Conservation (phyloP, 2,113 vertebrate genomes). For the Clupea harengus region DNA sequence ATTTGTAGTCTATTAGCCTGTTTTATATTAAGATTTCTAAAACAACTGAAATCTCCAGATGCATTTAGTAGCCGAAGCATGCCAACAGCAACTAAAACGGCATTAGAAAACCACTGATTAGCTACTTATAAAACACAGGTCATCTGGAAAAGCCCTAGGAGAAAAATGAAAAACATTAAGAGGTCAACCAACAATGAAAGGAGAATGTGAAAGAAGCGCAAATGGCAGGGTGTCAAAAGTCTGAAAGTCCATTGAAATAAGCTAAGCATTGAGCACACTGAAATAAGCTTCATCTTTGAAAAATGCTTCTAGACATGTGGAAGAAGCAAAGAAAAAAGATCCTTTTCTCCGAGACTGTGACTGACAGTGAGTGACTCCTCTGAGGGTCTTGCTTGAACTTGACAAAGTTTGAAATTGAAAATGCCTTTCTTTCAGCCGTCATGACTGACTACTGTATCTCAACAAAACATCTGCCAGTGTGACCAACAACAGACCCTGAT, state of each 20-base stretch:
- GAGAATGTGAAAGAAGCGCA: background rate
- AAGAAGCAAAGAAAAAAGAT: background rate
- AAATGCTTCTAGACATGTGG: background rate
- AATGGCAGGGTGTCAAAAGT: background rate
- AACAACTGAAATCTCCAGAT: background rate
- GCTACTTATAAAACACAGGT: background rate
- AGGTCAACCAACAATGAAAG: background rate
- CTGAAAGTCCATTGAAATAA: background rate
- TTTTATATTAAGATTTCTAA: background rate
- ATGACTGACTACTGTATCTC: background rate
- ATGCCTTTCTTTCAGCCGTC: background rate
- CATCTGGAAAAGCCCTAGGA: background rate
- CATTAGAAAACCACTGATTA: background rate
- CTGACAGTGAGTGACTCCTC: background rate
- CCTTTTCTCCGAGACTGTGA: background rate
- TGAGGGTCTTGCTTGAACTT: background rate
- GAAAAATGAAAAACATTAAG: background rate
- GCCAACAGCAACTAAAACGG: background rate
- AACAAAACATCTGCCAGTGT: background rate
- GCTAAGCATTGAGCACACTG: background rate
- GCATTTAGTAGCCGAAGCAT: background rate
- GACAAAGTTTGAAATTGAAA: background rate
- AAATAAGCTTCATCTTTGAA: background rate
- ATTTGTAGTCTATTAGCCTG: background rate
- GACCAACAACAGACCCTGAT: background rate